A percentile compares a stretch with the other conserved stretches of the same genome.
These are phyloP conservation scores for Drosophila glabriapex DNA, from an alignment of 2,888 invertebrate species.

Conservation along the genomic window DNA sequence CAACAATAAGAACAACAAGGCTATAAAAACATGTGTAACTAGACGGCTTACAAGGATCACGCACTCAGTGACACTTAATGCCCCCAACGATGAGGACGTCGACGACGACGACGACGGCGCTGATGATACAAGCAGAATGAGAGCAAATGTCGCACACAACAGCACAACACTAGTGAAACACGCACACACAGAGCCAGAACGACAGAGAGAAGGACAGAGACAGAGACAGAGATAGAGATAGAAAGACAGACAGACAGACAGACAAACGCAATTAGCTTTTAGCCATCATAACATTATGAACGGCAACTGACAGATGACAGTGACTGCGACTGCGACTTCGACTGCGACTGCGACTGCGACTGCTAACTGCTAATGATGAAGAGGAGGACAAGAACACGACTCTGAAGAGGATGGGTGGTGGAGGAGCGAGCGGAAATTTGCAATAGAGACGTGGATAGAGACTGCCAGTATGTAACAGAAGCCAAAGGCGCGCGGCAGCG, in stretches of 20 bases:
- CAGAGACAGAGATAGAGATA: neutral
- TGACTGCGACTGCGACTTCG: conserved; percentile 20
- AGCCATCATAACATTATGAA: conserved; percentile 81
- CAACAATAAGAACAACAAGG: conserved; percentile 40
- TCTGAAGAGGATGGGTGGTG: neutral
- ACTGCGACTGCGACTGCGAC: conserved; percentile 17
- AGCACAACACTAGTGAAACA: conserved; percentile 17
- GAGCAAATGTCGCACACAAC: conserved; percentile 42
- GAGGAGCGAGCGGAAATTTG: conserved; percentile 24
- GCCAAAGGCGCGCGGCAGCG: conserved; percentile 5
- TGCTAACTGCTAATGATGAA: conserved; percentile 73
- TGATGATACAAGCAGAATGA: conserved; percentile 31
- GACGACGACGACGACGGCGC: conserved; percentile 1
- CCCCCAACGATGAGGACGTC: conserved; percentile 34
- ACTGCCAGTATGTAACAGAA: conserved; percentile 37
- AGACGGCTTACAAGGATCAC: conserved; percentile 79
- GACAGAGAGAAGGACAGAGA: neutral
- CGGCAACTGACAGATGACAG: conserved; percentile 66
- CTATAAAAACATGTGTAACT: conserved; percentile 79
- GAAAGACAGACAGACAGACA: conserved; percentile 38
- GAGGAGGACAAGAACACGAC: conserved; percentile 24
- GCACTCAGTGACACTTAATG: conserved; percentile 79
- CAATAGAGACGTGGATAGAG: conserved; percentile 30
- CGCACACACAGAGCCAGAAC: conserved; percentile 10
- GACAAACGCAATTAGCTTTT: conserved; percentile 82